Evolutionary conservation across 2,113 vertebrate species (phyloP), one percentile per base, ranked within the genome.

Genomic region (Eubucco bourcierii): DNA sequence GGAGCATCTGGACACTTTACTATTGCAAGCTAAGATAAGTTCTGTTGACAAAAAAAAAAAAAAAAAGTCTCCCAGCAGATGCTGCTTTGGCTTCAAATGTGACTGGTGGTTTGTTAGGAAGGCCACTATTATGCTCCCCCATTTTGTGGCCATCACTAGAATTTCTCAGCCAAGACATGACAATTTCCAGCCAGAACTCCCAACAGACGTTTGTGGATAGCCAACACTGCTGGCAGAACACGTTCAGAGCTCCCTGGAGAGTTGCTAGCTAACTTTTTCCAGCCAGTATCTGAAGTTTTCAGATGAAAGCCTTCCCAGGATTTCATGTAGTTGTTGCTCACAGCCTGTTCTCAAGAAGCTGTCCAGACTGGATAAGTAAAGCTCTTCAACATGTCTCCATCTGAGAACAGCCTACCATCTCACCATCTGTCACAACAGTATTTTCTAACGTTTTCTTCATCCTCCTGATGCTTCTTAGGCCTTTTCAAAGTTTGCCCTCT

Each of bases 361-460:
- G 74, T 87, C 87, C 87, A 63, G 71, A 73, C 60, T 79, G 72
- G 33, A 87, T 72, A 92, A 80, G 63, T n/a, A 68, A 90, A 92
- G 55, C 67, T 92, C 55, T 70, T 89, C 81, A 87, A 37, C 24
- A 63, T 55, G 6, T 68, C 67, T 87, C 79, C 68, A 70, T 85
- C 72, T 91, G 78, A 95, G 64, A 90, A 59, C 75, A 87, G 67
- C 75, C 44, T 92, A 87, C 84, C 47, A 85, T 74, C 79, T 80
- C 75, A 80, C 81, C 79, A 94, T 82, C 79, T 92, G 81, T 91
- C 82, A 85, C 71, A 80, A 71, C 75, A 80, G 67, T 34, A 70
- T 67, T 77, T 92, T 58, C 59, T 92, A 87, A 76, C 39, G 46
- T 86, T 79, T 94, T 92, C 39, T 89, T 89, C 74, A 94, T 80